Conservation (phyloP, 2,888 invertebrate genomes). For the Scaptomyza caliginosa region DNA sequence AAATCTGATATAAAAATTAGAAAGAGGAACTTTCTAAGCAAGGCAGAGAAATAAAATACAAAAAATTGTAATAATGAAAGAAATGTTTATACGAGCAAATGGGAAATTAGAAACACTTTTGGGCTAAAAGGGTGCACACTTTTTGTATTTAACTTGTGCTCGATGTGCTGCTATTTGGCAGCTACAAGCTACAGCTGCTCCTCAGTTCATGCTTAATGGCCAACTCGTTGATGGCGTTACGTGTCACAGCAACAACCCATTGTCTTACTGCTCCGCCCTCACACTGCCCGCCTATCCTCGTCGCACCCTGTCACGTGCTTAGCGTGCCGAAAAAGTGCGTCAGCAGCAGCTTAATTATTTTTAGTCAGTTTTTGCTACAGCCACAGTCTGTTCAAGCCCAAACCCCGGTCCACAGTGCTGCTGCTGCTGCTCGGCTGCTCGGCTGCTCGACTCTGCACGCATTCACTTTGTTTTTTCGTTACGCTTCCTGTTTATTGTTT, state of each 20-base stretch:
- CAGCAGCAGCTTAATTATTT: constrained; percentile 77
- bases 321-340: constrained; percentile 75
- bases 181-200: constrained; percentile 33
- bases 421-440: neutral
- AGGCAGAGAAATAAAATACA: neutral
- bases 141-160: constrained; percentile 40
- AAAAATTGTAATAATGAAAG: constrained; percentile 10
- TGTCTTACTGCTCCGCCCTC: constrained; percentile 34
- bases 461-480: constrained; percentile 57
- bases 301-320: constrained; percentile 60
- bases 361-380: constrained; percentile 60
- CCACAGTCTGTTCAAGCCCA: constrained; percentile 15
- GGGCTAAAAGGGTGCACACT: constrained; percentile 14
- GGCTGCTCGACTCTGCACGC: constrained; percentile 10
- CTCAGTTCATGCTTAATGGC: constrained; percentile 50
- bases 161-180: constrained; percentile 13
- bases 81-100: constrained; percentile 29
- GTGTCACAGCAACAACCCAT: constrained; percentile 56
- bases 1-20: neutral
- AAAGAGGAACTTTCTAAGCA: neutral
- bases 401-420: neutral
- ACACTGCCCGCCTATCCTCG: neutral
- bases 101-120: constrained; percentile 46
- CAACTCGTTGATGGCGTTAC: constrained; percentile 56
- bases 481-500: constrained; percentile 69